A percentile compares a stretch with the other conserved stretches of the same genome.
Conservation (phyloP, 2,797 vertebrate genomes). For the Aphelocoma californica region DNA sequence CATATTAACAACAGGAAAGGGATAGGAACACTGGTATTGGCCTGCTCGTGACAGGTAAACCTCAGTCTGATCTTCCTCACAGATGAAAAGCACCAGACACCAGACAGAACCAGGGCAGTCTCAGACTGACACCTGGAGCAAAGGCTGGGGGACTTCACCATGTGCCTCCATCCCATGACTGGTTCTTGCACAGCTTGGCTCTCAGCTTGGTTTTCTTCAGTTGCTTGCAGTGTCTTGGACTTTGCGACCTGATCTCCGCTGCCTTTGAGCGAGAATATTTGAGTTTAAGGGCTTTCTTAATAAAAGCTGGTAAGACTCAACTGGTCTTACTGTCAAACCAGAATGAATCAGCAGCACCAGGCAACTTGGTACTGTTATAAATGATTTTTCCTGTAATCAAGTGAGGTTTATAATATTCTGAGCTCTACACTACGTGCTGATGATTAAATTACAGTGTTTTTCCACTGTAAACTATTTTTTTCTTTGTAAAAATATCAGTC, state of each 20-base stretch:
- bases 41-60: not conserved
- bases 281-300: not conserved
- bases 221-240: not conserved
- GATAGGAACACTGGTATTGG: not conserved
- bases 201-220: not conserved
- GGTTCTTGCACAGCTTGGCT: not conserved
- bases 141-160: not conserved
- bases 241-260: not conserved
- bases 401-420: not conserved
- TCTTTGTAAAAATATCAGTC: not conserved
- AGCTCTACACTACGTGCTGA: not conserved
- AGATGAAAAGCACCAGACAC: not conserved
- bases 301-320: not conserved
- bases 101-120: not conserved
- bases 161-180: accelerated
- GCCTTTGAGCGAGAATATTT: not conserved
- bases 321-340: not conserved
- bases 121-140: not conserved
- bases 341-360: not conserved
- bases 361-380: not conserved
- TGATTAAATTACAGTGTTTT: not conserved
- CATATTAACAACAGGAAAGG: not conserved
- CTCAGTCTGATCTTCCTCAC: not conserved
- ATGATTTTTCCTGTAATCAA: not conserved
- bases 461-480: not conserved